phyloP scores from a whole-genome alignment of 1,140 invertebrate genomes.

The Eufriesea mexicana region DNA sequence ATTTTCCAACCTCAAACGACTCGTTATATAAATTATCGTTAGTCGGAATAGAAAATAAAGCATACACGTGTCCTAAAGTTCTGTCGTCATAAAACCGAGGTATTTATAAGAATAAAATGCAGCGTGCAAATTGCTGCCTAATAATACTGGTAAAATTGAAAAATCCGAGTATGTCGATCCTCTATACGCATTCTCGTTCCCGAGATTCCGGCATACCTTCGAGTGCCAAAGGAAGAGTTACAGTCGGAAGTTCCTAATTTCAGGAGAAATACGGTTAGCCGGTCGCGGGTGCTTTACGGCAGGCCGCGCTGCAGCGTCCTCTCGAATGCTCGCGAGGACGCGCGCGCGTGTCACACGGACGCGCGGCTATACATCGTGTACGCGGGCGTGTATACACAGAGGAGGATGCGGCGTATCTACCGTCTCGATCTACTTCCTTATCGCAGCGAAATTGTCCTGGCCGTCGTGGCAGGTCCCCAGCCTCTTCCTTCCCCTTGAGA shows the following conservation, averaged over 20 bases:
- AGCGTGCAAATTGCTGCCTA: background rate
- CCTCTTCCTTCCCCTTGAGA: constrained; percentile 24
- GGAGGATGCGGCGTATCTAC: constrained; percentile 66
- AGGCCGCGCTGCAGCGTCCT: background rate
- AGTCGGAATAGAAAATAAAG: no score
- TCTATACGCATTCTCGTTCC: background rate
- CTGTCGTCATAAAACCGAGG: no score
- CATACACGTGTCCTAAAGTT: no score
- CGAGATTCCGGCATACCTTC: background rate
- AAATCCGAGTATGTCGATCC: background rate
- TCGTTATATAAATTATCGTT: no score
- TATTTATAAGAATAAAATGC: no score
- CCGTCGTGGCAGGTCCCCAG: constrained; percentile 65
- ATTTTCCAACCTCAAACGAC: no score
- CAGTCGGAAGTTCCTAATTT: constrained; percentile 27
- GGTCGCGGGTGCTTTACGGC: constrained; percentile 14
- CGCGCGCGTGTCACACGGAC: constrained; percentile 1
- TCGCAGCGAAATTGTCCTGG: constrained; percentile 76
- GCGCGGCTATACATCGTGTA: background rate
- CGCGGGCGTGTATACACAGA: background rate
- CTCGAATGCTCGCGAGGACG: background rate
- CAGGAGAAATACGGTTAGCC: constrained; percentile 30
- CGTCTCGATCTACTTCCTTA: constrained; percentile 76
- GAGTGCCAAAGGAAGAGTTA: background rate
- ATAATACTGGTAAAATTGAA: background rate